A percentile compares a stretch with the other conserved stretches of the same genome.
Evolutionary conservation across 2,888 invertebrate genomes (phyloP).

Genomic region (Escarpia spicata): DNA sequence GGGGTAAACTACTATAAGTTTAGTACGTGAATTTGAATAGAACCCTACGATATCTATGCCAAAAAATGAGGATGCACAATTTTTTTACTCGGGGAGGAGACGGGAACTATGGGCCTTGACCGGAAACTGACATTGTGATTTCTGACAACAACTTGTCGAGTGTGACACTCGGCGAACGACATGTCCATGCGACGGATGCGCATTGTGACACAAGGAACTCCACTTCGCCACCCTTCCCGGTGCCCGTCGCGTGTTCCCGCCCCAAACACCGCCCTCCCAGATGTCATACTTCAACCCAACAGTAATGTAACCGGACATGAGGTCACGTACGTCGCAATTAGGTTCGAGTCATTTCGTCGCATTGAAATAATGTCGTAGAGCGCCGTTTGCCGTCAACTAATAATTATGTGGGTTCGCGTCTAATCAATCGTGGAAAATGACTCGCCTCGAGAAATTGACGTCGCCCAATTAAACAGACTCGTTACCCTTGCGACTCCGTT

Average conservation of each 20-base stretch:
- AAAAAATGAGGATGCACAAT: no score
- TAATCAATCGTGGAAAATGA: neutral
- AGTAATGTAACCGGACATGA: neutral
- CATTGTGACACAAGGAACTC: neutral
- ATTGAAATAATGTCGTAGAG: slow-evolving; percentile 3
- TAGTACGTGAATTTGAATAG: no score
- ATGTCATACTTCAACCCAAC: neutral
- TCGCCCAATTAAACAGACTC: neutral
- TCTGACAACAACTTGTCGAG: neutral
- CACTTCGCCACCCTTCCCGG: neutral
- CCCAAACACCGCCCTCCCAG: neutral
- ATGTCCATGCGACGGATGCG: neutral
- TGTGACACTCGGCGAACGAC: neutral
- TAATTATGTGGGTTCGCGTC: neutral
- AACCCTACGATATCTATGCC: no score
- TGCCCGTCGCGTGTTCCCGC: neutral
- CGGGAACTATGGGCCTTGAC: neutral
- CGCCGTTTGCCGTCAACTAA: neutral
- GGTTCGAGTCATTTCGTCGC: neutral
- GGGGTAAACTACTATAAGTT: no score
- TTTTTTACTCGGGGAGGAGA: neutral
- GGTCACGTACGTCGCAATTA: slow-evolving; percentile 2
- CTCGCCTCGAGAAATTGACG: neutral
- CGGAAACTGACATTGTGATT: neutral
- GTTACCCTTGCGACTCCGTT: neutral